Evolutionary conservation across 2,888 invertebrate species (phyloP).

Genomic region (Cheilosia urbana): DNA sequence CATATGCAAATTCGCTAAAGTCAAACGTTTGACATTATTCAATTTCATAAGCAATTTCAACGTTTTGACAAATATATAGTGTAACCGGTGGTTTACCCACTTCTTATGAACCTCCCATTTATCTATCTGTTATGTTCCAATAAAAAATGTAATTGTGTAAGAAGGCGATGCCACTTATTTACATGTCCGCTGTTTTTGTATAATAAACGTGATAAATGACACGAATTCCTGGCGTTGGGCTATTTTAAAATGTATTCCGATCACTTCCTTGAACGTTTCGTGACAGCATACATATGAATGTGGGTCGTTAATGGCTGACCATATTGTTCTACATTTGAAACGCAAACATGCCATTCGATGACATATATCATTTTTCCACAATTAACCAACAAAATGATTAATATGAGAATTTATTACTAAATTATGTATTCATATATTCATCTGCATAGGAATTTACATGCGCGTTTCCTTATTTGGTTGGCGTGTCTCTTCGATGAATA

Average conservation of each 20-base stretch:
- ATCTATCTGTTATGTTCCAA: constrained; percentile 4
- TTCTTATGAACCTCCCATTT: neutral
- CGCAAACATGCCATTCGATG: constrained; percentile 24
- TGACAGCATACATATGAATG: constrained; percentile 13
- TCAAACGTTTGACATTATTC: too few relatives aligned
- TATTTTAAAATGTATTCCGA: neutral
- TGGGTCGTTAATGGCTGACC: constrained; percentile 7
- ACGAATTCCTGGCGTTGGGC: neutral
- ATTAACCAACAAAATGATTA: constrained; percentile 10
- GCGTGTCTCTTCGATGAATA: too few relatives aligned
- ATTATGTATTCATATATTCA: constrained; percentile 13
- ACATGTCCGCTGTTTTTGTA: neutral
- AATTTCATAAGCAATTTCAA: too few relatives aligned
- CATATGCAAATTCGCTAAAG: too few relatives aligned
- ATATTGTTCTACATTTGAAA: constrained; percentile 2
- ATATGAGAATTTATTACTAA: constrained; percentile 15
- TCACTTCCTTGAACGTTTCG: constrained; percentile 21
- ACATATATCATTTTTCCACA: constrained; percentile 8
- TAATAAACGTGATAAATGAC: constrained; percentile 18
- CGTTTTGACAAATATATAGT: neutral
- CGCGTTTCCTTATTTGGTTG: too few relatives aligned
- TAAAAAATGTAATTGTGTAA: neutral
- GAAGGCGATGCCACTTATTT: neutral
- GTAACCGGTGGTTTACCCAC: neutral
- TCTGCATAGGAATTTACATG: neutral